phyloP scores from a whole-genome alignment of 2,113 vertebrate genomes.

The Macrotus californicus region DNA sequence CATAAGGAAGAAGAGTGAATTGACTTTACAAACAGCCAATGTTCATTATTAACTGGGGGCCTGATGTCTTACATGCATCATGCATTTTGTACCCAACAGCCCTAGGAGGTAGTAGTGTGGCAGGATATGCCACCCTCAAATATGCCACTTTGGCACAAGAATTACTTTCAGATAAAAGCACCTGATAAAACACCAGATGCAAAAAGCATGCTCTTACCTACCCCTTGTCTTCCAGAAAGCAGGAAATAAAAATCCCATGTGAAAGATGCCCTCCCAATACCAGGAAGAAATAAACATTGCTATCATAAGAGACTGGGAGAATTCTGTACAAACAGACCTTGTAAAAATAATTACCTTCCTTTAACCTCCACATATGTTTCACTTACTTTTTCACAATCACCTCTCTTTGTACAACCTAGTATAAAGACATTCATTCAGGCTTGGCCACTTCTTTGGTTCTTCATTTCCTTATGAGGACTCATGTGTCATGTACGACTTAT shows the following conservation, averaged over 20 bases:
- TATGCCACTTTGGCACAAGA: background rate
- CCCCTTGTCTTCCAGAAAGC: background rate
- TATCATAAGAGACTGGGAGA: background rate
- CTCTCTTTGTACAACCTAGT: background rate
- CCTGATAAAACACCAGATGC: background rate
- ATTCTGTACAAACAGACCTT: background rate
- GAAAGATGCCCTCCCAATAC: background rate
- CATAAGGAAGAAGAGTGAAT: background rate
- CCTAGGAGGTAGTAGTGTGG: background rate
- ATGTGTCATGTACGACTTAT: background rate
- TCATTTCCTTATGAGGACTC: background rate
- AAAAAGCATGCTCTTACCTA: background rate
- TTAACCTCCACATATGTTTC: background rate
- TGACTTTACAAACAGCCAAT: background rate
- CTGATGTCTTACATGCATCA: background rate
- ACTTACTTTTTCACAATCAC: background rate
- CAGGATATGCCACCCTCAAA: background rate
- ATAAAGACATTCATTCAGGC: background rate
- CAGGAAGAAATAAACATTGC: background rate
- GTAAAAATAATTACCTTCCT: background rate
- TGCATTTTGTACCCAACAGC: background rate
- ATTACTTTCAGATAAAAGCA: background rate
- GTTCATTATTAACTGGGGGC: background rate
- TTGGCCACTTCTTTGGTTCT: background rate
- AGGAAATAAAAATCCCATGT: background rate